Evolutionary conservation across 2,113 vertebrate genomes (phyloP), one percentile per base, ranked within the genome.

Genomic region (Atractosteus spatula): DNA sequence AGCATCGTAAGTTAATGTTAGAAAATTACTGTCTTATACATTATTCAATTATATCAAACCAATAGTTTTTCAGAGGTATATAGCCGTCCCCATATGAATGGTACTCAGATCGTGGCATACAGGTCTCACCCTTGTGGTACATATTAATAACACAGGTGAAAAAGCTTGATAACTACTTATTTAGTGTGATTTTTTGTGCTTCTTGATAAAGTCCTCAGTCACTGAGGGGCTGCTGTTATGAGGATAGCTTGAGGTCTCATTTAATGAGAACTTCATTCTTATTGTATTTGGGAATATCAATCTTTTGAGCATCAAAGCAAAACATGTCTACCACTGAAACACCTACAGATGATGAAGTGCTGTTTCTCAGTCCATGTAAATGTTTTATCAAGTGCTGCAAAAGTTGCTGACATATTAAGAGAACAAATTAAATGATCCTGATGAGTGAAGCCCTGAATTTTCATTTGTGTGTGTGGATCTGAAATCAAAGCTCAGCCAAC

Each of bases 121-220:
- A 76, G 80, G 74, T 71, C 79, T 70, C 75, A 69, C 76, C 77
- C 74, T 59, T 75, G 78, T 81, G 81, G 47, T 51, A 51, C 47
- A 51, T 51, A 51, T 51, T 51, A 72, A 66, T 56, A 77, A 80
- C 66, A 77, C 69, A 70, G 11, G 63, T 72, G 72, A 51, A 76
- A 78, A 72, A 64, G 72, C 81, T 76, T 83, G 74, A 79, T 79
- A 83, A n/a, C 8, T 66, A 47, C 64, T 66, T 44, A 66, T 66
- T 29, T 66, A 14, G 4, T 66, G 64, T 66, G 43, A 44, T 10
- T 44, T 42, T 41, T 44, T 65, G 13, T 42, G n/a, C 62, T 63
- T 16, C 74, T 66, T 75, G 66, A 70, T 77, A 68, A 74, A 69
- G 78, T 73, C 62, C 73, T 74, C 78, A 79, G 77, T 61, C 68